Evolutionary conservation across 2,113 vertebrate species (phyloP), one percentile per base, ranked within the genome.

Genomic region (Oncorhynchus keta): DNA sequence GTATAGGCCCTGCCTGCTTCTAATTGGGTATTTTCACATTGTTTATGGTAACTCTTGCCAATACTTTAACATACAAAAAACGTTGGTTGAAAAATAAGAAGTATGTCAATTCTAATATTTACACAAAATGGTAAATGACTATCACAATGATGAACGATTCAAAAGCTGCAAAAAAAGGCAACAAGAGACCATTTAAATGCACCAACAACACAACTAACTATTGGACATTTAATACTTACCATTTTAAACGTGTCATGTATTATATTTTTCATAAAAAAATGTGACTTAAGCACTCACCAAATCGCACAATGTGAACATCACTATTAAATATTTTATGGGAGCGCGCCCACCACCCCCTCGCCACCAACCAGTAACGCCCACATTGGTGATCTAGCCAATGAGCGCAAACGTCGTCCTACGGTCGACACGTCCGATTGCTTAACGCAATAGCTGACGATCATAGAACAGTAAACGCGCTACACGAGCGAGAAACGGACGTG

Each of bases 401-500:
- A 80, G 81, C 26, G 28, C 76, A 22, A 49, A 7, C 11, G 11
- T 32, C 30, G 4, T 30, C 65, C 7, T 28, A 30, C 55, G 2
- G 55, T 57, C 1, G 26, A 28, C 24, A 28, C 12, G 65, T 30
- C 28, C 28, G 11, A 67, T 18, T 67, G 22, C 3, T 45, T 66
- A 18, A 11, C 30, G 67, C 73, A 76, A 48, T 74, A 76, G 69
- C 64, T 32, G 45, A 61, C 6, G 51, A 26, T 67, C 45, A 18
- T 3, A 39, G 35, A 72, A n/a, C 66, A 51, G 68, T 72, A 28
- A 18, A 35, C 68, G 4, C 66, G 70, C 64, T 18, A 55, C n/a
- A 68, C 26, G 39, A 74, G 28, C 62, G 69, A 75, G 55, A 18
- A 74, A 20, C 73, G 64, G 73, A 73, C 51, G 62, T 75, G 68